phyloP scores from a whole-genome alignment of 2,797 vertebrate species.

The Tapirus indicus region DNA sequence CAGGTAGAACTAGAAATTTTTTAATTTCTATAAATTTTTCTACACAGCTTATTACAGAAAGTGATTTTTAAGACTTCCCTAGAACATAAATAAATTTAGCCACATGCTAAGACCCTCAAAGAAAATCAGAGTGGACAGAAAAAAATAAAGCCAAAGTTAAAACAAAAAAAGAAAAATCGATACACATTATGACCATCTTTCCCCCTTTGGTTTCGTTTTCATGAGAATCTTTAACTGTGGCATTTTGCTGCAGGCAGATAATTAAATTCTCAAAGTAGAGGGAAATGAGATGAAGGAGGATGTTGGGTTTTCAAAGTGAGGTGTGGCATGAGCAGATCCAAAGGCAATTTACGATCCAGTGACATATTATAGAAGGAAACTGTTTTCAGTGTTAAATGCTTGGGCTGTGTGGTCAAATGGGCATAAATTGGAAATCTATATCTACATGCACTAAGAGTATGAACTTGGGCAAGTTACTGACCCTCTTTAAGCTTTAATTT shows the following conservation, averaged over 20 bases:
- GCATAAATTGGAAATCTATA: not conserved
- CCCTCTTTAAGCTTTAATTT: not conserved
- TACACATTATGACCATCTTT: slow-evolving; percentile 5
- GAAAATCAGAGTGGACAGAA: slow-evolving; percentile 9
- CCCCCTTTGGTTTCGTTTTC: slow-evolving; percentile 51
- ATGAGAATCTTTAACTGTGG: slow-evolving; percentile 54
- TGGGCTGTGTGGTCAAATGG: not conserved
- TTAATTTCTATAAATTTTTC: not conserved
- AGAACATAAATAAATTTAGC: not conserved
- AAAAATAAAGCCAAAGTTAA: not conserved
- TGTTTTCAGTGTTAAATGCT: not conserved
- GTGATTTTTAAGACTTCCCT: slow-evolving; percentile 18
- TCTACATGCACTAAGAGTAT: accelerated
- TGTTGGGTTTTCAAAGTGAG: slow-evolving; percentile 39
- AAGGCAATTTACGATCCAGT: slow-evolving; percentile 2
- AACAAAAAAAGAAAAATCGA: slow-evolving; percentile 13
- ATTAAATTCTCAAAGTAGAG: slow-evolving; percentile 59
- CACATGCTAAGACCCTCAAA: slow-evolving; percentile 43
- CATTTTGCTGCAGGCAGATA: slow-evolving; percentile 65
- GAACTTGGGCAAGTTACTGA: not conserved
- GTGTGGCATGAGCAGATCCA: slow-evolving; percentile 11
- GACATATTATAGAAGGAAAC: slow-evolving; percentile 6
- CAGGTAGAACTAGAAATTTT: not conserved
- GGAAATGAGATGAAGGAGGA: slow-evolving; percentile 38
- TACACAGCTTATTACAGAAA: not conserved